Evolutionary conservation across 2,888 invertebrate species (phyloP), one percentile per base, ranked within the genome.

Genomic region (Serrognathus titanus): DNA sequence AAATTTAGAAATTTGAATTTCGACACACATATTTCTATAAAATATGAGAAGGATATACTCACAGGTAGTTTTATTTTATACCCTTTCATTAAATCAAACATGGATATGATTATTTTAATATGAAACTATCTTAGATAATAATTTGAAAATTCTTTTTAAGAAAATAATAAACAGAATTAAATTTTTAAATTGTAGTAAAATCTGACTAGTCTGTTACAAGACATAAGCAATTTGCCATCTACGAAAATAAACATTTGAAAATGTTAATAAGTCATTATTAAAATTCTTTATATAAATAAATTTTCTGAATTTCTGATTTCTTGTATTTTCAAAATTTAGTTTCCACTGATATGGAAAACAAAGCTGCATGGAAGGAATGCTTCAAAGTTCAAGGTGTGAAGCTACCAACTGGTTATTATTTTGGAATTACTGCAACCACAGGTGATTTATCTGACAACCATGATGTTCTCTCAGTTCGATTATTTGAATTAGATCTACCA

Each of bases 381-480:
- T 88, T 99, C 69, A 83, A 84, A 53, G 96, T 96, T 0, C 84
- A 88, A 66, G 94, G 94, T 47, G 92, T 99, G 0, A 83, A 88
- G 58, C 81, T 99, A 8, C 99, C 99, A 0, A 95, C 97, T 0
- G 95, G 95, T 0, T 98, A 97, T 79, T 96, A 84, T 79, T 90
- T 97, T 75, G 99, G 99, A 1, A 82, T 94, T 3, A 89, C 96
- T 0, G 95, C 99, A 0, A 96, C 96, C 1, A 99, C 99, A 0
- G 99, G 99, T 1, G 97, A 99, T 75, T 81, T 99, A 45, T 89
- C 92, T 59, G 99, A 99, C 81, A 95, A 92, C 77, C 99, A 99
- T 76, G 98, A 99, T 77, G 84, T 99, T 60, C 82, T 94, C 60
- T 89, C 94, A 1, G 83, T 99, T 59, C 92, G 94, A 79, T 85